Evolutionary conservation across 2,888 invertebrate genomes (phyloP).

Genomic region (Drosophila pegasa): DNA sequence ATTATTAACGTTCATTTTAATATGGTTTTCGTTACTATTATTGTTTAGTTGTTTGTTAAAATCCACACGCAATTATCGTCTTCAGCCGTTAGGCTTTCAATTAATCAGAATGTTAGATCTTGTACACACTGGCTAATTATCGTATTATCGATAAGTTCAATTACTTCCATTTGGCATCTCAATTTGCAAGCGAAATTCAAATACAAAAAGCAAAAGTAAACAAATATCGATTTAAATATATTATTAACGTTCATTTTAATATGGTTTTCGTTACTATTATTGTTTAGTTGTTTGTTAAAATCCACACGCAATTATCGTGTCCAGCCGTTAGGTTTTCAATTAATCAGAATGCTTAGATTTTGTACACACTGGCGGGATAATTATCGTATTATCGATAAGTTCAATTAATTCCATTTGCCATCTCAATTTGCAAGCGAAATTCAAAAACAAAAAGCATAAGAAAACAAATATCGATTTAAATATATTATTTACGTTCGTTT

Average conservation of each 20-base stretch:
- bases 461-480: background rate
- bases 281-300: no score
- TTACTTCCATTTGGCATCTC: background rate
- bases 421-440: background rate
- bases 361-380: background rate
- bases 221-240: no score
- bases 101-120: background rate
- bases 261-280: no score
- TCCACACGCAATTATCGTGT: background rate
- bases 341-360: background rate
- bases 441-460: conserved; percentile 3
- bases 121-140: background rate
- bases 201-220: no score
- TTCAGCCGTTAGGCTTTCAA: conserved; percentile 5
- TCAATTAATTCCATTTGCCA: background rate
- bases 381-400: background rate
- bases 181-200: background rate
- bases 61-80: background rate
- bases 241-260: no score
- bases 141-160: background rate
- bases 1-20: no score
- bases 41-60: no score
- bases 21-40: no score
- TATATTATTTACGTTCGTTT: conserved; percentile 44
- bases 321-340: conserved; percentile 9